Percentiles rank a stretch among this genome's conserved stretches.
Evolutionary conservation across 1,140 invertebrate genomes (phyloP).

Genomic region (Artemia franciscana): DNA sequence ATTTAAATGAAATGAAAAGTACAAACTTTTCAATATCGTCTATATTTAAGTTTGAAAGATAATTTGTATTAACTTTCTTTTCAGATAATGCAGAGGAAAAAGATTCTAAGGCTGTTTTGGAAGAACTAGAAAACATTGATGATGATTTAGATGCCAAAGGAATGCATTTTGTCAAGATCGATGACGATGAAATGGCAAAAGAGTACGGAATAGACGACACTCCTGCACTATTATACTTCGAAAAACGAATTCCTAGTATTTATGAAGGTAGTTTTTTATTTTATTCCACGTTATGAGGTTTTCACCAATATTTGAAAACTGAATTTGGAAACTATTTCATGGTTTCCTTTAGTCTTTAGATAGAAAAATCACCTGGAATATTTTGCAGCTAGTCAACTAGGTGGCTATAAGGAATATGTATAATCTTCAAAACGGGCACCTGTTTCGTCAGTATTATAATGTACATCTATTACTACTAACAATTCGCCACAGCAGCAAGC

Average conservation of each 20-base stretch:
- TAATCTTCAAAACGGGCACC: too few species aligned
- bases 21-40: neutral
- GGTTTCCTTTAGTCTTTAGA: too few species aligned
- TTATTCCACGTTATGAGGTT: neutral
- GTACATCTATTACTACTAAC: too few species aligned
- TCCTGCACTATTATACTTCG: constrained; percentile 73
- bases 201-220: constrained; percentile 65
- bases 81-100: constrained; percentile 19
- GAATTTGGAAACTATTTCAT: too few species aligned
- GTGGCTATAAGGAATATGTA: too few species aligned
- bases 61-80: constrained; percentile 6
- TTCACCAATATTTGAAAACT: too few species aligned
- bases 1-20: too few species aligned
- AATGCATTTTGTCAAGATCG: constrained; percentile 82
- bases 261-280: constrained; percentile 42
- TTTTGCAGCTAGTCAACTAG: too few species aligned
- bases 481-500: too few species aligned
- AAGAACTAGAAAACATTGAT: constrained; percentile 22
- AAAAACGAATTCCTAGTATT: constrained; percentile 72
- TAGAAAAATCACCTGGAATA: too few species aligned
- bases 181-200: constrained; percentile 49
- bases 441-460: too few species aligned
- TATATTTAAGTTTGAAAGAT: neutral
- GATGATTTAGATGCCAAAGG: constrained; percentile 25
- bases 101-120: constrained; percentile 15